phyloP scores from a whole-genome alignment of 2,113 vertebrate genomes.

The Mustela nigripes region DNA sequence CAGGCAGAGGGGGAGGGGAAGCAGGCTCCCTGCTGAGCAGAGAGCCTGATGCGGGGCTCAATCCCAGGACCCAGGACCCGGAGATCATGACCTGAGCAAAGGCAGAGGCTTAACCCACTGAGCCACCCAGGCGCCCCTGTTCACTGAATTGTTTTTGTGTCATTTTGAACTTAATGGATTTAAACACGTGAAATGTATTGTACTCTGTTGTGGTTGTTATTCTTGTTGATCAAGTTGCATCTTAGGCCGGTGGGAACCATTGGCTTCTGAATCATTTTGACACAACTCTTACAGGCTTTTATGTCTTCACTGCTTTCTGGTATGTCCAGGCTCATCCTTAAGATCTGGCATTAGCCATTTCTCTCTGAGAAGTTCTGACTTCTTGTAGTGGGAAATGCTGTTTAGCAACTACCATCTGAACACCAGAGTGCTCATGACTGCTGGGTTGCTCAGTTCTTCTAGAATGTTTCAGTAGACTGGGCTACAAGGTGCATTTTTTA shows the following conservation, averaged over 20 bases:
- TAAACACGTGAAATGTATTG: slow-evolving; percentile 47
- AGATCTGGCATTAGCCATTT: slow-evolving; percentile 53
- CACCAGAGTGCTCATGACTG: neutral
- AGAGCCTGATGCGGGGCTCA: too few relatives aligned
- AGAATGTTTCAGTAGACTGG: slow-evolving; percentile 50
- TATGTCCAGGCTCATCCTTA: slow-evolving; percentile 19
- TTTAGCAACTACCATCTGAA: slow-evolving; percentile 35
- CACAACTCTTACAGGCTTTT: neutral
- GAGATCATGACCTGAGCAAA: too few relatives aligned
- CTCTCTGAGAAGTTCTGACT: slow-evolving; percentile 29
- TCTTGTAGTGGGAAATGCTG: slow-evolving; percentile 47
- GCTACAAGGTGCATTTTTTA: slow-evolving; percentile 12
- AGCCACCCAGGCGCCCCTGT: neutral
- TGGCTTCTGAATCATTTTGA: slow-evolving; percentile 67
- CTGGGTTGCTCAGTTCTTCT: slow-evolving; percentile 22
- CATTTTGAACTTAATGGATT: neutral
- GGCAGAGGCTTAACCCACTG: too few relatives aligned
- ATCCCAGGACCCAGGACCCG: too few relatives aligned
- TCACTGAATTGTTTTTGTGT: neutral
- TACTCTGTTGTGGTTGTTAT: slow-evolving; percentile 32
- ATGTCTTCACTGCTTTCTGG: slow-evolving; percentile 28
- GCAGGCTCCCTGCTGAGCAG: too few relatives aligned
- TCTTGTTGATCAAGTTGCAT: neutral
- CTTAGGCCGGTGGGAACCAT: neutral
- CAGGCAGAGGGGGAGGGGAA: too few relatives aligned